Conservation (phyloP, 1,140 invertebrate genomes). For the Dendroctonus ponderosae region DNA sequence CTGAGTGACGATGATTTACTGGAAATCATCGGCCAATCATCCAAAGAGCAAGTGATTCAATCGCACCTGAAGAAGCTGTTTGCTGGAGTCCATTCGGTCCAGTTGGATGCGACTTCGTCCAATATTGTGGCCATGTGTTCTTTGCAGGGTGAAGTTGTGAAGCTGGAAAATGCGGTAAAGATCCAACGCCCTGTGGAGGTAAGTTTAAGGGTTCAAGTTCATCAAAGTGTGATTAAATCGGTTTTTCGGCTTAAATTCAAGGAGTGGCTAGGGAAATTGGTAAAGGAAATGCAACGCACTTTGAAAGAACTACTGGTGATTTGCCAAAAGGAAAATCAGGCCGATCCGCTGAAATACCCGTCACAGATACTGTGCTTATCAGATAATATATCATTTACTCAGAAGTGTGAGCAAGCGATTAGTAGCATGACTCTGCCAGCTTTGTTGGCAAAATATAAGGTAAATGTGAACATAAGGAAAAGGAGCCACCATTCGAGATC, state of each 20-base stretch:
- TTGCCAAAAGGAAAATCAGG: slow-evolving; percentile 64
- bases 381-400: slow-evolving; percentile 76
- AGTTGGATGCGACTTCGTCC: slow-evolving; percentile 61
- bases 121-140: slow-evolving; percentile 77
- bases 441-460: slow-evolving; percentile 48
- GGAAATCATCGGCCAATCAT: slow-evolving; percentile 87
- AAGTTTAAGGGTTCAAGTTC: background rate
- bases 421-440: slow-evolving; percentile 60
- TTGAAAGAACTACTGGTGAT: slow-evolving; percentile 66
- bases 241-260: slow-evolving; percentile 44
- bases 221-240: slow-evolving; percentile 5
- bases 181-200: slow-evolving; percentile 78
- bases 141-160: slow-evolving; percentile 81
- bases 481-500: too few relatives aligned
- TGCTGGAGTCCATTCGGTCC: slow-evolving; percentile 79
- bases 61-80: slow-evolving; percentile 94
- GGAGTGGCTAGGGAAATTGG: slow-evolving; percentile 79
- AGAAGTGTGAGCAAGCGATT: slow-evolving; percentile 79
- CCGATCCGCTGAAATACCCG: slow-evolving; percentile 76
- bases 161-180: slow-evolving; percentile 70
- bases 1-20: slow-evolving; percentile 95
- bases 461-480: too few relatives aligned
- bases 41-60: slow-evolving; percentile 84
- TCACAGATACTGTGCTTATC: slow-evolving; percentile 79
- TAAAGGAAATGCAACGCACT: slow-evolving; percentile 79